phyloP scores from a whole-genome alignment of 2,113 vertebrate species.

The Microcebus lehilahytsara region DNA sequence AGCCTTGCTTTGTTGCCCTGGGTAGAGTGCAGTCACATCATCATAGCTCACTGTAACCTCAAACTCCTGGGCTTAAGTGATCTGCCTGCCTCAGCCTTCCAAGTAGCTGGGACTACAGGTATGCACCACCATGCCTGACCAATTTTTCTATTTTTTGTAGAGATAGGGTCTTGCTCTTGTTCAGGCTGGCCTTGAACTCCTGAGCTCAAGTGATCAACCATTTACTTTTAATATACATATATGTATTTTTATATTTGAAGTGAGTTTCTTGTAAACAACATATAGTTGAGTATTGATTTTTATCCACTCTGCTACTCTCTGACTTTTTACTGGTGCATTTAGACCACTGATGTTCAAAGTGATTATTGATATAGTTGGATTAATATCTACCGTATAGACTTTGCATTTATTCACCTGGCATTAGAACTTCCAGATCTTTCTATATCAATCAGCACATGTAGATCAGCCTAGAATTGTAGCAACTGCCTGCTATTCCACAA shows the following conservation, averaged over 20 bases:
- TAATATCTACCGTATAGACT: neutral
- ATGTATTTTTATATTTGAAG: neutral
- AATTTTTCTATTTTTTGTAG: no score
- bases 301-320: neutral
- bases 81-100: no score
- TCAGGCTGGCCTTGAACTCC: no score
- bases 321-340: neutral
- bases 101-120: no score
- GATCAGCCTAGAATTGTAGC: neutral
- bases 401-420: neutral
- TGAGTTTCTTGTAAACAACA: neutral
- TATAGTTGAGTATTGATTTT: neutral
- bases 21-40: no score
- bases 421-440: neutral
- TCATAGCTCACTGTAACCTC: no score
- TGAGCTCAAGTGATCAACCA: neutral
- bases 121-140: no score
- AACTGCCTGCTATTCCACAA: neutral
- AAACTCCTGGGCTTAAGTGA: no score
- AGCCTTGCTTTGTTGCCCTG: no score
- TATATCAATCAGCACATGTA: neutral
- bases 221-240: neutral
- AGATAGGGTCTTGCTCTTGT: no score
- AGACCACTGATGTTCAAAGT: neutral
- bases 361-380: neutral